Evolutionary conservation across 2,888 invertebrate species (phyloP), one percentile per base, ranked within the genome.

Genomic region (Polydrusus tereticollis): DNA sequence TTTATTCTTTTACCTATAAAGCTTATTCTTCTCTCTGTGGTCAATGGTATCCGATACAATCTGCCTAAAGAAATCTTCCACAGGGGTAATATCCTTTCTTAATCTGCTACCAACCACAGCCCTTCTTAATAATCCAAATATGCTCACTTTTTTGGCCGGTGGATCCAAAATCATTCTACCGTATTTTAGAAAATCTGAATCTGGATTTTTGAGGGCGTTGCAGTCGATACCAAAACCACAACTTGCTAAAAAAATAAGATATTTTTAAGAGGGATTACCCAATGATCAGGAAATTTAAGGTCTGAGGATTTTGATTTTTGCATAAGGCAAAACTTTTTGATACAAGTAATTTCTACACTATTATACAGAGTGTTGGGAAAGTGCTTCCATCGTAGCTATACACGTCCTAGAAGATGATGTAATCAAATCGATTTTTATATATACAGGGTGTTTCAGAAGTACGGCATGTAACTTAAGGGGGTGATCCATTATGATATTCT

Each of bases 221-320:
- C 87, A 87, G 72, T 89, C 88, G 5, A 90, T 83, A 20, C 90
- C 90, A 79, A 90, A 90, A 12, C 88, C 89, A 64, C 88, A 50
- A 59, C 59, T 65, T 18, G 45, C 63, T 69, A 16, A 26, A 60
- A 60, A 38, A 2, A 36, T 36, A 29, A 29, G 4, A 7, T 5
- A 29, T 29, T 29, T 7, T n/a, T n/a, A n/a, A n/a, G n/a, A n/a
- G n/a, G n/a, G n/a, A n/a, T n/a, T n/a, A n/a, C n/a, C n/a, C n/a
- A n/a, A n/a, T n/a, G n/a, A n/a, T n/a, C n/a, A n/a, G n/a, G n/a
- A n/a, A n/a, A n/a, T n/a, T n/a, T n/a, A n/a, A n/a, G n/a, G n/a
- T n/a, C n/a, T n/a, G n/a, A n/a, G n/a, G n/a, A n/a, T n/a, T n/a
- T n/a, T n/a, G n/a, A n/a, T n/a, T n/a, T n/a, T n/a, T n/a, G n/a